These are phyloP conservation scores for Conomelus anceps DNA, from an alignment of 2,888 invertebrate species.

Conservation along the genomic window DNA sequence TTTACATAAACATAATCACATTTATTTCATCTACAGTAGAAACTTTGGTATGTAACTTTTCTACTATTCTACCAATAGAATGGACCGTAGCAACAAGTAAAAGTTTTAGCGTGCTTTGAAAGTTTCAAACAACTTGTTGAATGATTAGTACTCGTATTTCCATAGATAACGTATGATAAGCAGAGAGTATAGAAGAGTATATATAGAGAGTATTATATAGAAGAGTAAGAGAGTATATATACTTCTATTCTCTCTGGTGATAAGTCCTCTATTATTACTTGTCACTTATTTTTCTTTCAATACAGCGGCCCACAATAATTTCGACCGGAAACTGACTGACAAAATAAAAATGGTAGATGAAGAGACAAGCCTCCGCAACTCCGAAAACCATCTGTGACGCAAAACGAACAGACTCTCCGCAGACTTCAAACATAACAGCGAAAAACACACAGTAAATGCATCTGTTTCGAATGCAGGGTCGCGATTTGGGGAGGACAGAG, in stretches of 20 bases:
- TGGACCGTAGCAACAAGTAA: not conserved
- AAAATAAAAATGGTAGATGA: not conserved
- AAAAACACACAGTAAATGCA: no score
- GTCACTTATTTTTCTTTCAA: not conserved
- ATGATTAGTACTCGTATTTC: not conserved
- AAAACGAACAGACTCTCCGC: not conserved
- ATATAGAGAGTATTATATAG: no score
- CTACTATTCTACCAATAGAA: not conserved
- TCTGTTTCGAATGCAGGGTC: no score
- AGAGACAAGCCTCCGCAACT: not conserved
- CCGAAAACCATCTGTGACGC: not conserved
- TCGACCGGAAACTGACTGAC: not conserved
- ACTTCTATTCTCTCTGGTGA: no score
- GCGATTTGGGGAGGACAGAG: no score
- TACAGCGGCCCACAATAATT: not conserved
- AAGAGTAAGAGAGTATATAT: no score
- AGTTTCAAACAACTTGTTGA: not conserved
- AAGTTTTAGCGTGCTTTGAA: not conserved
- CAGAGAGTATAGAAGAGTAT: no score
- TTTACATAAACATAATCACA: no score
- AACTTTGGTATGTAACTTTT: not conserved
- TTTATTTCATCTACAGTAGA: not conserved
- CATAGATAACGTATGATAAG: no score
- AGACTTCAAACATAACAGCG: not conserved
- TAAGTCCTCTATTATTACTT: not conserved